Base-by-base conservation (phyloP, 2,888 invertebrate genomes). In the Caenorhabditis sp. region DNA sequence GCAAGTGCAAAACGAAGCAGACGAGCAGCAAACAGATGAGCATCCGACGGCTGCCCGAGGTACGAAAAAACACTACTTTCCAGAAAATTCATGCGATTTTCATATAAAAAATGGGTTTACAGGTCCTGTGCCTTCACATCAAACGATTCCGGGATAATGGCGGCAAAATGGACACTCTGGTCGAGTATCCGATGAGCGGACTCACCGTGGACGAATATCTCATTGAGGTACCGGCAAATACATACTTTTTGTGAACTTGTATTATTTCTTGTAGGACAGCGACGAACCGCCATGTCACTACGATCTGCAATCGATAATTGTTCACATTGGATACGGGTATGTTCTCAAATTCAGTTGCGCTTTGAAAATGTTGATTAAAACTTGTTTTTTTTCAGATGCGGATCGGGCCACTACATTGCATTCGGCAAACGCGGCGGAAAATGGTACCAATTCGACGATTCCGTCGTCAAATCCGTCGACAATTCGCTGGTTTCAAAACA, bases 381-480 rank as follows among this genome's bases (percentile, higher is more conserved):
- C 15, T 7, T 62, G 26, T 13, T 27, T n/a, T n/a, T 20, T 77
- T 91, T 22, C 90, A 94, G 94, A 22, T 93, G 93, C 59, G 94
- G 93, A 0, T 94, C 93, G 35, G 94, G 94, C 35, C 94, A 94
- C 90, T 94, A 94, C 91, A 94, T 94, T 66, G 93, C 94, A 77
- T 94, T 93, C 90, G 94, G 94, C 50, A 92, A 93, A 83, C 93
- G 93, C 91, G 93, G 93, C 83, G 90, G 91, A 90, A 93, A 93
- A 83, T 94, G 94, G 94, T 93, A 93, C 90, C 94, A 94, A 90
- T 94, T 94, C 91, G 94, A 94, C 91, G 94, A 94, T 90, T 93
- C 94, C 86, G 92, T 93, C 1, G 94, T 94, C n/a, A 92, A 93
- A 37, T 92, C 92, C 22, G 92, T 93, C 48, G 93, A 92, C 83